Evolutionary conservation across 2,113 vertebrate genomes (phyloP), one percentile per base, ranked within the genome.

Genomic region (Hippopotamus amphibius): DNA sequence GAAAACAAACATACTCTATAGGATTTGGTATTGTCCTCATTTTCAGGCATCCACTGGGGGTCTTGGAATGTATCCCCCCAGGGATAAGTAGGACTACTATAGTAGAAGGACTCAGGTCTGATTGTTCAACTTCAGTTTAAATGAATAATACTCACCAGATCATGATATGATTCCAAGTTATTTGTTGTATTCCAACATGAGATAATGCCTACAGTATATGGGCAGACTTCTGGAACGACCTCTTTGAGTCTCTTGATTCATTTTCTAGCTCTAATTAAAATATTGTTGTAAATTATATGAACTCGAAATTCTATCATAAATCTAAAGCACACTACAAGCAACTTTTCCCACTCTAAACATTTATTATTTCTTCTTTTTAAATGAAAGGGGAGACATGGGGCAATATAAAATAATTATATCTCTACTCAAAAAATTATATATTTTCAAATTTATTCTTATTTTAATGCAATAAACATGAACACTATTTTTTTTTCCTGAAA

Each of bases 401-500:
- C 57, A 57, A 82, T 24, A 86, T 41, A 50, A 88, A 97, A n/a
- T 2, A 57, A 71, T 77, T 59, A 90, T 17, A 0, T 68, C 7
- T 16, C 17, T 88, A 59, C 24, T 79, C 5, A 92, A 93, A 90
- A 66, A 33, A 14, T 28, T 48, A 79, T 17, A 1, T 4, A 72
- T 83, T 79, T 90, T 28, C 65, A 72, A 46, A 85, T 88, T 22
- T 69, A 3, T 50, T 79, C 17, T 50, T 83, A 80, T 85, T 92
- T 72, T 33, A 88, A 80, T 87, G 41, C 0, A 28, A 76, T 74
- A 89, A 90, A n/a, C 3, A 61, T 3, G 19, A 95, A 94, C 46
- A 30, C 76, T 2, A 2, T 89, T 81, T 93, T n/a, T 10, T 66
- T 65, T 76, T 46, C 33, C 33, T 69, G 33, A 96, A 97, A 95